phyloP scores from a whole-genome alignment of 2,113 vertebrate genomes.

The Ammodytes marinus region DNA sequence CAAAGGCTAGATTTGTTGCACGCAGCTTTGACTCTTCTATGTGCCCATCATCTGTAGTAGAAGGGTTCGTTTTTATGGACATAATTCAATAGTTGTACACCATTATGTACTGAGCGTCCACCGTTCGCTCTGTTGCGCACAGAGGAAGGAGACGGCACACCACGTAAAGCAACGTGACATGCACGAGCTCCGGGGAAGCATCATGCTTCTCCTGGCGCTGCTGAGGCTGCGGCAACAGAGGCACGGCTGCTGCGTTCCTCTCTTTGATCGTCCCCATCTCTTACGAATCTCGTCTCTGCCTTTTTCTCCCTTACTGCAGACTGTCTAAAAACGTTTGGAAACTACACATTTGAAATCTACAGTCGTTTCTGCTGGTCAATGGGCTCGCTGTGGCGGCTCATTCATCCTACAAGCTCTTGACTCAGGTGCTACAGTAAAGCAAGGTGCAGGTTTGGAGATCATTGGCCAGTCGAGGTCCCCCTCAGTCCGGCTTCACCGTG shows the following conservation, averaged over 20 bases:
- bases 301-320: not conserved
- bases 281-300: not conserved
- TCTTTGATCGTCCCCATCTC: slow-evolving; percentile 7
- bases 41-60: not conserved
- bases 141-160: slow-evolving; percentile 57
- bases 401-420: slow-evolving; percentile 38
- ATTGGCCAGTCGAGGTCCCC: slow-evolving; percentile 5
- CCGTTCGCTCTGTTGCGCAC: slow-evolving; percentile 52
- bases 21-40: slow-evolving; percentile 10
- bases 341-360: not conserved
- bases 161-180: slow-evolving; percentile 78
- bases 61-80: not conserved
- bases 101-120: slow-evolving; percentile 19
- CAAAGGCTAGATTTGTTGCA: slow-evolving; percentile 27
- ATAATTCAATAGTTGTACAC: not conserved
- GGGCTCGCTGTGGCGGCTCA: slow-evolving; percentile 3
- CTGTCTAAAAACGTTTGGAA: not conserved
- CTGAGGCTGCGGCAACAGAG: slow-evolving; percentile 62
- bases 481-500: slow-evolving; percentile 4
- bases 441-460: slow-evolving; percentile 61
- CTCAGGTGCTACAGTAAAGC: slow-evolving; percentile 67
- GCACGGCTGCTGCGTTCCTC: slow-evolving; percentile 24
- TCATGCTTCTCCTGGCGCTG: slow-evolving; percentile 47
- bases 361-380: not conserved
- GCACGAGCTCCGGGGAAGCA: slow-evolving; percentile 57